These are phyloP conservation scores for Poecilia velifera DNA, from an alignment of 2,797 vertebrate genomes.

Conservation along the genomic window DNA sequence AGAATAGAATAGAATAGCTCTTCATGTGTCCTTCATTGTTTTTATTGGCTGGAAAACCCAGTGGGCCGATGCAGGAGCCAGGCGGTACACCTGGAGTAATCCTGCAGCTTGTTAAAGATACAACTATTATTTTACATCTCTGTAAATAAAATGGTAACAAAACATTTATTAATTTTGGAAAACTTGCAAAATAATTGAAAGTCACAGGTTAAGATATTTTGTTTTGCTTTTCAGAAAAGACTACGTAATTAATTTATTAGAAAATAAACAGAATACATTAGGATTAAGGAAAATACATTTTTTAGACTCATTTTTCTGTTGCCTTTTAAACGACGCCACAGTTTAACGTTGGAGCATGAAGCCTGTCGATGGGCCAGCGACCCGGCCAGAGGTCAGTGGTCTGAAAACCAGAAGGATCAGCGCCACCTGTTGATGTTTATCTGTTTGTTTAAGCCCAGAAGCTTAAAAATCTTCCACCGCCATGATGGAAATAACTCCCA, in stretches of 20 bases:
- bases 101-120: neutral
- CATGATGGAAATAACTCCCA: slow-evolving; percentile 59
- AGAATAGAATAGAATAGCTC: neutral
- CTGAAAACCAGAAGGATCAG: slow-evolving; percentile 55
- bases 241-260: neutral
- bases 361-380: neutral
- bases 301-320: neutral
- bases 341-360: neutral
- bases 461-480: slow-evolving; percentile 53
- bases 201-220: neutral
- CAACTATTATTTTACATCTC: neutral
- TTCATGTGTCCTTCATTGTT: neutral
- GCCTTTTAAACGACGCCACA: neutral
- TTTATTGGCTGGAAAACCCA: neutral
- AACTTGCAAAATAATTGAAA: no score
- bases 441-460: slow-evolving; percentile 18
- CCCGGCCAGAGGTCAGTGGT: no score
- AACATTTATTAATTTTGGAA: neutral
- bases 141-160: neutral
- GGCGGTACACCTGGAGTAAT: neutral
- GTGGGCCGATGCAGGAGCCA: no score
- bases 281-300: neutral
- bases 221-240: neutral
- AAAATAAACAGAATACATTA: no score
- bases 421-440: slow-evolving; percentile 55